Base-by-base conservation (phyloP, 2,113 vertebrate genomes). In the Calidris pygmaea region DNA sequence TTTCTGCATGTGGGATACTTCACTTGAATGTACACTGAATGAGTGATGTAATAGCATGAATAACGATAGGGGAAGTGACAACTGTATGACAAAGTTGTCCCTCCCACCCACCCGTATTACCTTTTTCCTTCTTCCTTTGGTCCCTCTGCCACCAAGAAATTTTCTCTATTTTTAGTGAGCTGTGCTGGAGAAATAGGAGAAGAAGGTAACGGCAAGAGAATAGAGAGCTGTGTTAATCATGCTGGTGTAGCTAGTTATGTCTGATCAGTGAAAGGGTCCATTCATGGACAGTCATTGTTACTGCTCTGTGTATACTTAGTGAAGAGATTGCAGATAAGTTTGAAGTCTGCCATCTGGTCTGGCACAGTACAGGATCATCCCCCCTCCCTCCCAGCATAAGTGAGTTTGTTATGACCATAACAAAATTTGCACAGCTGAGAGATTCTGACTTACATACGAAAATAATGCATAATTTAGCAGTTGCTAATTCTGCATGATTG, bases 271-370 rank as follows among this genome's bases (percentile, higher is more conserved):
- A 95, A 92, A 95, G 74, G 55, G n/a, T 86, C 65, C 56, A 55
- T 93, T 97, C 87, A 75, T 58, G 89, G 52, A 13, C 55, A 50
- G n/a, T 72, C 67, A 24, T 71, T 82, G 79, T 89, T 91, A 37
- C 26, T 87, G 79, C 52, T 62, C 73, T 68, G 39, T 41, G 53
- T 75, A 11, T 58, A 39, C 47, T 91, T 27, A 32, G 13, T 56
- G 81, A 74, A 75, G 66, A 55, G 37, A 56, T 24, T 89, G 53
- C 55, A 56, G 67, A 45, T 63, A 76, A 85, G 9, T 80, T 81
- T 92, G 76, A 89, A 77, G 90, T 68, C 68, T 94, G 74, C 85
- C 58, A 70, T 96, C 79, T 94, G 84, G 74, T 94, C 79, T 91
- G 89, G 67, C 81, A 68, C 14, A 70, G 56, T 60, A 59, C 41